Percentiles rank a stretch among this genome's conserved stretches.
Evolutionary conservation across 2,113 vertebrate genomes (phyloP).

Genomic region (Pandion haliaetus): DNA sequence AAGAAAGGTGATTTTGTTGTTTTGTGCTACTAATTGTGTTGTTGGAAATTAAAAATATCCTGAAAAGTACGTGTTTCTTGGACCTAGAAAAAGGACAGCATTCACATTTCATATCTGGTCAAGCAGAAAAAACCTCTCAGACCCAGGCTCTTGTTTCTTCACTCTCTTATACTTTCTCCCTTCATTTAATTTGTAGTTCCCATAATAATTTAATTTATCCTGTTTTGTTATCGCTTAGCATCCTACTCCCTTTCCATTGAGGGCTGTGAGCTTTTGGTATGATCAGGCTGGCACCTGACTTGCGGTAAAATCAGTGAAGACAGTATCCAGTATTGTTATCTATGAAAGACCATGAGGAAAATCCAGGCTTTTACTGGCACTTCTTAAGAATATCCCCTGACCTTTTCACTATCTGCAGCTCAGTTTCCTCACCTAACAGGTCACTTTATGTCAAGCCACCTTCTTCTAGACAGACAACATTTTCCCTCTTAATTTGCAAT

Average conservation of each 20-base stretch:
- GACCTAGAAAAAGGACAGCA: neutral
- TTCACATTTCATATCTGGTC: neutral
- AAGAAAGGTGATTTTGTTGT: neutral
- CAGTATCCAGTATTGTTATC: neutral
- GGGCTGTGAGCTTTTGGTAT: neutral
- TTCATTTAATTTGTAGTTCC: neutral
- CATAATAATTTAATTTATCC: neutral
- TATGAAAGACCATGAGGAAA: neutral
- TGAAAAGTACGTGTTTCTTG: neutral
- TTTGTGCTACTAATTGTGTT: neutral
- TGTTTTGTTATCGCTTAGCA: neutral
- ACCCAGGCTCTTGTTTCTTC: neutral
- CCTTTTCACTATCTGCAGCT: neutral
- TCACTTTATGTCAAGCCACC: neutral
- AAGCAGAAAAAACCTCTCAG: neutral
- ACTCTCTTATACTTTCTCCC: neutral
- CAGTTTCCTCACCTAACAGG: neutral
- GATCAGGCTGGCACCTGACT: neutral
- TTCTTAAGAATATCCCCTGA: neutral
- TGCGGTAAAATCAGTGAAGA: neutral
- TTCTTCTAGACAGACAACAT: neutral
- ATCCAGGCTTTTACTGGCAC: neutral
- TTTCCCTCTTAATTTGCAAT: neutral
- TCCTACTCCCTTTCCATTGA: neutral
- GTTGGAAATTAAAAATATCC: neutral